Evolutionary conservation across 2,797 vertebrate genomes (phyloP).

Genomic region (Poliocrania exsul): DNA sequence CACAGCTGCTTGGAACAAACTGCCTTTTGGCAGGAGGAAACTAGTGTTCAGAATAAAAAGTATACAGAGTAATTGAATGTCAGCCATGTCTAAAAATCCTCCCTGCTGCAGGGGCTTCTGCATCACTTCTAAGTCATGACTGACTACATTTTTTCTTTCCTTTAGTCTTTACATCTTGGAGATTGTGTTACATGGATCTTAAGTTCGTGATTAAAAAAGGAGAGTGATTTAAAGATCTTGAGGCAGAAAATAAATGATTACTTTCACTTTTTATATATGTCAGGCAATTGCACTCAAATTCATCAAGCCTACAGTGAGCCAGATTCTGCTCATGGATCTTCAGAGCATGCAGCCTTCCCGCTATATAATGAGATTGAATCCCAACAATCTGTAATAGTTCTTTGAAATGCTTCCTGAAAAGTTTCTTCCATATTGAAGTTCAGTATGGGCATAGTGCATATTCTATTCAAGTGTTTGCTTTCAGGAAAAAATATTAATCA

Average conservation of each 20-base stretch:
- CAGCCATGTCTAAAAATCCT: neutral
- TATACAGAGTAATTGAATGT: neutral
- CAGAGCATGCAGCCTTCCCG: neutral
- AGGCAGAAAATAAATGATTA: neutral
- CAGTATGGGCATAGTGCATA: neutral
- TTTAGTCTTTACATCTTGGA: rapidly evolving
- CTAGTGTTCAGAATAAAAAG: neutral
- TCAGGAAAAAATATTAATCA: neutral
- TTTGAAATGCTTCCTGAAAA: neutral
- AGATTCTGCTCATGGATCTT: neutral
- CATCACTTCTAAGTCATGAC: neutral
- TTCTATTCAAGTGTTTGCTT: neutral
- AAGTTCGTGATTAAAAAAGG: neutral
- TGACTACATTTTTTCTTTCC: neutral
- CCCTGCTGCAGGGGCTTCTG: neutral
- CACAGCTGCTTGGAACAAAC: neutral
- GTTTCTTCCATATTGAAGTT: neutral
- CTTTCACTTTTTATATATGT: neutral
- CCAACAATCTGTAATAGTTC: neutral
- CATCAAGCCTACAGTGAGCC: neutral
- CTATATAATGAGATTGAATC: neutral
- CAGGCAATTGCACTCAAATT: neutral
- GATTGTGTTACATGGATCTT: neutral
- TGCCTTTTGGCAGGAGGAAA: neutral
- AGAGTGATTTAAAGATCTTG: neutral